Base-by-base conservation (phyloP, 2,797 vertebrate genomes). In the Hoplostethus atlanticus region DNA sequence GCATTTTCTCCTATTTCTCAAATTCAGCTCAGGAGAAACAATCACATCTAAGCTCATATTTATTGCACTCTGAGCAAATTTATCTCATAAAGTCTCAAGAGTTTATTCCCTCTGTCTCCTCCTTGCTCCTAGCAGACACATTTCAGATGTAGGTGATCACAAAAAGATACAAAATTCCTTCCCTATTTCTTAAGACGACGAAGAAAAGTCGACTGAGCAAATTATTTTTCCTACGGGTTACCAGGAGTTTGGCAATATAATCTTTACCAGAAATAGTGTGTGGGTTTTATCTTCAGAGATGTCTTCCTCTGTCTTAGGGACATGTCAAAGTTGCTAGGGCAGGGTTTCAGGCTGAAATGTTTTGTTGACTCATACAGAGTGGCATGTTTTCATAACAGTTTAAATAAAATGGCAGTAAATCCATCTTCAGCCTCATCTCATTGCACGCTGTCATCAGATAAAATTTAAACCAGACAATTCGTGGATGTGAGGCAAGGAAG, bases 401-500 rank as follows among this genome's bases (percentile, higher is more conserved):
- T 68, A 74, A 74, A 58, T 69, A 2, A 64, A 65, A 63, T 56
- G 36, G 28, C 58, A 74, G 31, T 6, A 11, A 42, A 64, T 50
- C 68, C 13, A 68, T 55, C 36, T 71, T 66, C 68, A 64, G 50
- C 68, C 60, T 90, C 70, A 83, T 84, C 86, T 87, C 64, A 40
- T 17, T 30, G 38, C 30, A 11, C 10, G 31, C 68, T 67, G 68
- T 76, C 59, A 81, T 65, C 59, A 60, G 68, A 84, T 76, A 85
- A 78, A 79, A 61, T 56, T 75, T 15, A 47, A 67, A 77, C 28
- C 51, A 85, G 73, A 94, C 92, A 94, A 93, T 94, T 84, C 84
- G 64, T 84, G 94, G 92, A 94, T 90, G 74, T 89, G 67, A 77
- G 46, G 38, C 7, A 38, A 83, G 66, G 80, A 86, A 78, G 56